Evolutionary conservation across 2,888 invertebrate species (phyloP), one percentile per base, ranked within the genome.

Genomic region (Trichopria drosophilae): DNA sequence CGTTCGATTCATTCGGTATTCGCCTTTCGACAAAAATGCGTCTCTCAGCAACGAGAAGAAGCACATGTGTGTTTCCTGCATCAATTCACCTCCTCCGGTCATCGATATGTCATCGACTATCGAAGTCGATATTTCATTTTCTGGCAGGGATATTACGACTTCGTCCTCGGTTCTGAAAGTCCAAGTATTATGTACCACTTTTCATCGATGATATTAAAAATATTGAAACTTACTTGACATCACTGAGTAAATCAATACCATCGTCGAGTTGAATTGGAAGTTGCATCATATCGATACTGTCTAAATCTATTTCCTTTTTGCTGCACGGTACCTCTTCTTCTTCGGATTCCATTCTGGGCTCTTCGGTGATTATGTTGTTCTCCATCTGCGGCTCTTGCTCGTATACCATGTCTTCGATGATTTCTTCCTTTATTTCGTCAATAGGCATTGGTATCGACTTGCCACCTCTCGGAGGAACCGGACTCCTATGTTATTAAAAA

Each of bases 41-140:
- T 93, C 94, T 4, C 95, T 81, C 20, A 96, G 81, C 31, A 96
- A 76, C 1, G 93, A 90, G 73, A 96, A 84, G 79, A 93, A 96
- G 72, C 87, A 89, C 0, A 87, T 83, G 61, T 90, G 90, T 0
- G 89, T 89, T 39, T 89, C 90, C 73, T 90, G 88, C 73, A 88
- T 88, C 26, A 90, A 73, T 40, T 82, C 79, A 15, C 82, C 80
- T 5, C 78, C 70, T 15, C 72, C 67, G 39, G 74, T 71, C 18
- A 75, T 66, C 12, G 71, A 66, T 10, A 65, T 60, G 26, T 65
- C 67, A 12, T 66, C 69, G 4, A 56, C 64, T 1, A 51, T 43
- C 1, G 66, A 55, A 23, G 65, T 57, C 9, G 52, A 51, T 5
- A 68, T 28, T 60, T 75, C 65, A 59, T 73, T 70, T 23, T 72